Evolutionary conservation across 2,888 invertebrate species (phyloP), one percentile per base, ranked within the genome.

Genomic region (Hyles lineata): DNA sequence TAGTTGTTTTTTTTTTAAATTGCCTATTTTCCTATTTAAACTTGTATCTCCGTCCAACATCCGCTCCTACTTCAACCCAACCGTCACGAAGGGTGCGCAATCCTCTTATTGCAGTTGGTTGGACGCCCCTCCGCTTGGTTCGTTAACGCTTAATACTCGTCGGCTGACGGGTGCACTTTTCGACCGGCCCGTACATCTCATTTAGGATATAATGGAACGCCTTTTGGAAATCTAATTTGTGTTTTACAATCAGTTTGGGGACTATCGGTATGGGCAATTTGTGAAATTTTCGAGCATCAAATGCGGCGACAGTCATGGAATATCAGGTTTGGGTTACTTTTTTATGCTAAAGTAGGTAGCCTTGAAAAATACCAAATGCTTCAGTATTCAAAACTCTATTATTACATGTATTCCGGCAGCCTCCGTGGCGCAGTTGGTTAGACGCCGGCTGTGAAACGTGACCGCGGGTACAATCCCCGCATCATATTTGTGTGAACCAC

Each of bases 101-200:
- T 93, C 93, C 92, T 93, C 93, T 94, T 93, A 94, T 91, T 93
- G 94, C 94, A 93, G 92, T 80, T 90, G 92, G 92, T 83, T 93
- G 93, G 90, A 84, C 78, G 70, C 74, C 70, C 74, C 74, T 74
- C 78, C 77, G 79, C 87, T 84, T 85, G 90, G 85, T 90, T 92
- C 93, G 92, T 92, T 92, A 92, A 85, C 89, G 88, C 79, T 50
- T 89, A 89, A 90, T 87, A 83, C 87, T 80, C 77, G 75, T 80
- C 43, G 35, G 50, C 92, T 91, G 90, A 92, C 89, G 90, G 87
- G 87, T 93, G 92, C 93, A 94, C 90, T 94, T 93, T 93, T 89
- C 82, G 89, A 82, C 85, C 63, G 63, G 67, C 23, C 29, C 63
- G 43, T 43, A 71, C 72, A 55, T 72, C 72, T 67, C 63, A 72